A percentile compares a stretch with the other conserved stretches of the same genome.
Evolutionary conservation across 2,113 vertebrate species (phyloP).

Genomic region (Climacteris rufus): DNA sequence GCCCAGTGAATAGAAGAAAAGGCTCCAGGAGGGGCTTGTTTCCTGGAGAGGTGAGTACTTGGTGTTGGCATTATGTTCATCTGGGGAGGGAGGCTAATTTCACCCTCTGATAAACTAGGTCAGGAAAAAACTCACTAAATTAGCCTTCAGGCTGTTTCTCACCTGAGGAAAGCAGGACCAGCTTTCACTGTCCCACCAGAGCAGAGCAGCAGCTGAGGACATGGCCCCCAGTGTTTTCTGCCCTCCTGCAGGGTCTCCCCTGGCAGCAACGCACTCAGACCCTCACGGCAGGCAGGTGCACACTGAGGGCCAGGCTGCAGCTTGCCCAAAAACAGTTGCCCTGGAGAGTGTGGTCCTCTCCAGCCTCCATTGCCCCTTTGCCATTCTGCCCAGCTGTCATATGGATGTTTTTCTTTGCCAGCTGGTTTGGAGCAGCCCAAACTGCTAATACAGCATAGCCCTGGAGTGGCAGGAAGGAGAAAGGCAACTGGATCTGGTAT

Average conservation of each 20-base stretch:
- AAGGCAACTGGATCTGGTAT: background rate
- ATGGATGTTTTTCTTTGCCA: background rate
- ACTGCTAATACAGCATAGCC: background rate
- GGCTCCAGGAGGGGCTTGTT: background rate
- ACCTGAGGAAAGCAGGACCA: background rate
- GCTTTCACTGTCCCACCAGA: background rate
- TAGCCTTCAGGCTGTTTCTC: background rate
- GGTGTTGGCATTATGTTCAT: accelerated
- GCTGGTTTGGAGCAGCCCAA: background rate
- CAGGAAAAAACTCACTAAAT: background rate
- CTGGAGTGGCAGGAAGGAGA: background rate
- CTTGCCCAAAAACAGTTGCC: background rate
- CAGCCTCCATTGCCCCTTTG: background rate
- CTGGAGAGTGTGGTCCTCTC: accelerated
- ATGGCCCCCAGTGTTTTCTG: accelerated
- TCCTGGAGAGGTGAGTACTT: background rate
- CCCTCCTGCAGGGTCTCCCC: background rate
- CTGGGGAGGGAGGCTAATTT: background rate
- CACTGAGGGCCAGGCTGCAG: background rate
- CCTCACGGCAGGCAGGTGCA: background rate
- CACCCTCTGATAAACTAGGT: background rate
- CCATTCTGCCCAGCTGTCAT: accelerated
- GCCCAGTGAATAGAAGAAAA: background rate
- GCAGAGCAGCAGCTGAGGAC: background rate
- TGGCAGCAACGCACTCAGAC: background rate